Conservation (phyloP, 1,140 invertebrate genomes). For the Eufriesea mexicana region DNA sequence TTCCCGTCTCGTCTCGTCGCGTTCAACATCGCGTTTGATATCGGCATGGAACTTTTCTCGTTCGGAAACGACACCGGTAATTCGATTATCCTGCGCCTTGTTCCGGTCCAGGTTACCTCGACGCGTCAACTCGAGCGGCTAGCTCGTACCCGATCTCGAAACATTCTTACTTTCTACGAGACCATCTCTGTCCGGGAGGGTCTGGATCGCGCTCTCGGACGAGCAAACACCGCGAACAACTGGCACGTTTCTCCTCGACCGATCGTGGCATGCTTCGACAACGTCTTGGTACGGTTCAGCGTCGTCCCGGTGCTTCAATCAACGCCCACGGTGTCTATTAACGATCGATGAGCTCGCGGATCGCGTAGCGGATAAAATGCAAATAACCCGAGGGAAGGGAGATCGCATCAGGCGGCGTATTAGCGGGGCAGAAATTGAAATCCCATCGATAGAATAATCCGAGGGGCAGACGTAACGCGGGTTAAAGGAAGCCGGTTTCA, state of each 20-base stretch:
- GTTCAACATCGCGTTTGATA: no score
- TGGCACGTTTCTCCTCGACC: background rate
- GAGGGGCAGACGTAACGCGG: background rate
- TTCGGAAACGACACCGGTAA: no score
- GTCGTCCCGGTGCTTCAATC: background rate
- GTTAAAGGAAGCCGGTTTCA: conserved; percentile 36
- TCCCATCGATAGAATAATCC: conserved; percentile 25
- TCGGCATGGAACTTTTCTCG: no score
- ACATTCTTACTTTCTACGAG: no score
- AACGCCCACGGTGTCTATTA: background rate
- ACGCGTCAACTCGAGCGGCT: no score
- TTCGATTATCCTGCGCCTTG: no score
- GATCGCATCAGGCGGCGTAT: conserved; percentile 21
- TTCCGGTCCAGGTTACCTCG: no score
- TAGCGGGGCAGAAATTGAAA: conserved; percentile 42
- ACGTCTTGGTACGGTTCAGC: background rate
- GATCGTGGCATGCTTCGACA: no score
- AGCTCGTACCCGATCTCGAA: no score
- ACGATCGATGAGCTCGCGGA: background rate
- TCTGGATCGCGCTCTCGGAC: no score
- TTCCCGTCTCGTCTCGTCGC: no score
- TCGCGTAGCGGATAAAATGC: background rate
- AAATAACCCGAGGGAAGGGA: conserved; percentile 9
- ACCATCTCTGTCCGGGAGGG: no score
- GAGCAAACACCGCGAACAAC: background rate